Percentiles rank a stretch among this genome's conserved stretches.
These are phyloP conservation scores for Synergus japonicus DNA, from an alignment of 2,888 invertebrate species.

Conservation along the genomic window DNA sequence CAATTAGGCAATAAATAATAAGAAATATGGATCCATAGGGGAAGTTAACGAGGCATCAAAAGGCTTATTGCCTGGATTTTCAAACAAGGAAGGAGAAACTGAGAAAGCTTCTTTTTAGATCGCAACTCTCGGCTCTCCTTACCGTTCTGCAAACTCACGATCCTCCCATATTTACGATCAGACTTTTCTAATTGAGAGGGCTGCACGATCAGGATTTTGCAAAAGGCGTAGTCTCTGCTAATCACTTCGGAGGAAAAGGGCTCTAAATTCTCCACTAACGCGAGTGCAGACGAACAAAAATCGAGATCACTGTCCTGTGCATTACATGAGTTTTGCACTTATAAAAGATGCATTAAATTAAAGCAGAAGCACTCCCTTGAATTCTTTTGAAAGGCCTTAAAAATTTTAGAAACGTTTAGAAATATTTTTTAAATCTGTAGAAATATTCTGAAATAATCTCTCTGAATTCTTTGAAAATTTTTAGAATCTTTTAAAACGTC, in stretches of 20 bases:
- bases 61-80: background rate
- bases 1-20: background rate
- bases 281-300: too few species aligned
- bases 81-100: conserved; percentile 9
- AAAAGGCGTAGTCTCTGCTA: conserved; percentile 17
- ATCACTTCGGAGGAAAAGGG: conserved; percentile 12
- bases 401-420: too few species aligned
- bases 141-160: conserved; percentile 25
- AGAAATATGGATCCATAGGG: conserved; percentile 6
- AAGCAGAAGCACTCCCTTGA: too few species aligned
- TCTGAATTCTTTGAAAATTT: too few species aligned
- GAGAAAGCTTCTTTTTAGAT: conserved; percentile 7
- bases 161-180: conserved; percentile 29
- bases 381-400: too few species aligned
- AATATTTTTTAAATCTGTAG: too few species aligned
- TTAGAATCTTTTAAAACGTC: too few species aligned
- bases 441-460: too few species aligned
- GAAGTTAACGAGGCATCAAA: conserved; percentile 18
- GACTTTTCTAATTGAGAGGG: conserved; percentile 33
- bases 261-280: background rate
- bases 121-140: conserved; percentile 7
- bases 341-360: too few species aligned
- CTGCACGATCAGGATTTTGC: conserved; percentile 22
- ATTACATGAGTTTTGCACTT: too few species aligned
- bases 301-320: too few species aligned